Evolutionary conservation across 2,888 invertebrate genomes (phyloP), one percentile per base, ranked within the genome.

Genomic region (Drosophila paramelanica): DNA sequence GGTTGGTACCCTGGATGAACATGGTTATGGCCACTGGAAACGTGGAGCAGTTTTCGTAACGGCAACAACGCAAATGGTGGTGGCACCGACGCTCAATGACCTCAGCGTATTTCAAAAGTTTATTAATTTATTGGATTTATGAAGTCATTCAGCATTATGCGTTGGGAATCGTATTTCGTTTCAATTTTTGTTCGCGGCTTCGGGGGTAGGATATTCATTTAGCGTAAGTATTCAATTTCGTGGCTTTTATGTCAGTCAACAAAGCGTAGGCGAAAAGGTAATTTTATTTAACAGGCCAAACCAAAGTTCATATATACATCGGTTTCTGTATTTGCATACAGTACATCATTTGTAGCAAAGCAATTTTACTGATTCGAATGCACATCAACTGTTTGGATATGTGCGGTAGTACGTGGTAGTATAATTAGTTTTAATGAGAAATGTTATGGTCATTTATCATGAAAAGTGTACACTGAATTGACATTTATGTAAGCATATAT

Each of bases 51-150:
- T 56, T 20, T 43, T 42, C 64, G 45, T 72, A 60, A 60, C 66
- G 69, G 62, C 61, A 65, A 64, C 70, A 60, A 66, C 61, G 61
- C 46, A 67, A 76, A 73, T 59, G 50, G 45, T 49, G 53, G 45
- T 39, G 56, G 51, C 61, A 56, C 36, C 33, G 49, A 20, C 70
- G 81, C 83, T 61, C 83, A 85, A 88, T 84, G 83, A 89, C 83
- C 83, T 84, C 83, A 88, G 89, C 83, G 89, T 85, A 82, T 89
- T 83, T 82, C 69, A 85, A 89, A 84, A 84, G 83, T 84, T 89
- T 84, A 84, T 84, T 89, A 89, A 84, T 84, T 89, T 84, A 84
- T 84, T 84, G 89, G 82, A 89, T 89, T 89, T 88, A 84, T 84
- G 83, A 84, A 84, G 83, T 84, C 83, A 89, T 89, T 88, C 73